Conservation (phyloP, 2,113 vertebrate species). For the Bettongia penicillata region DNA sequence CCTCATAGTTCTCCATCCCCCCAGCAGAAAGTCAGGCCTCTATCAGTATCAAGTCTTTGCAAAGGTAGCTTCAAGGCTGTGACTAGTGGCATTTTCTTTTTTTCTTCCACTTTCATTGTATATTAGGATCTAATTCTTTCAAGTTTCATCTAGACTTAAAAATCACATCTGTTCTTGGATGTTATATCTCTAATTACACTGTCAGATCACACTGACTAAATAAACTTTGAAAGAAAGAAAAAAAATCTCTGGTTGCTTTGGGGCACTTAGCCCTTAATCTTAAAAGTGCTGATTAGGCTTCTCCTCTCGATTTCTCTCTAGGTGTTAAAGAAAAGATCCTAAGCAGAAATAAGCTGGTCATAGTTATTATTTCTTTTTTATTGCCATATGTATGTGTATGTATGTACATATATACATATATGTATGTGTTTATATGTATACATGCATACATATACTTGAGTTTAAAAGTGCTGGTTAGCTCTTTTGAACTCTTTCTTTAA, state of each 20-base stretch:
- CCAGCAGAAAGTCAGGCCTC: not conserved
- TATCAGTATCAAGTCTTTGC: not conserved
- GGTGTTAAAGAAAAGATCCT: constrained; percentile 62
- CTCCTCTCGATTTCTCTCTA: constrained; percentile 68
- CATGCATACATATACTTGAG: constrained; percentile 15
- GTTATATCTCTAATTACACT: constrained; percentile 66
- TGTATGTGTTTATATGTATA: no score
- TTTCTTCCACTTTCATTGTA: not conserved
- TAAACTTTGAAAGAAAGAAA: constrained; percentile 50
- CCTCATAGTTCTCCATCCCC: not conserved
- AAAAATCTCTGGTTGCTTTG: constrained; percentile 67
- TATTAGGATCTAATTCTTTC: not conserved
- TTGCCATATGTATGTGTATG: not conserved
- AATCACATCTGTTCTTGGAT: constrained; percentile 37
- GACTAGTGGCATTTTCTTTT: not conserved
- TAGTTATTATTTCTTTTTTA: not conserved
- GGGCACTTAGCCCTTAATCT: constrained; percentile 72
- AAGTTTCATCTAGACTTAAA: constrained; percentile 50
- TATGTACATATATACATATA: no score
- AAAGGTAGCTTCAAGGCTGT: not conserved
- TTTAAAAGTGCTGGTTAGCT: constrained; percentile 59
- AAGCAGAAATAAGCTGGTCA: constrained; percentile 61
- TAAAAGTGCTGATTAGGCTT: constrained; percentile 76
- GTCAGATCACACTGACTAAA: constrained; percentile 21
- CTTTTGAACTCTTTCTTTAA: constrained; percentile 46